These are phyloP conservation scores for Beroe ovata DNA, from an alignment of 37 sponge, comb jelly and placozoan genomes.

Conservation along the genomic window DNA sequence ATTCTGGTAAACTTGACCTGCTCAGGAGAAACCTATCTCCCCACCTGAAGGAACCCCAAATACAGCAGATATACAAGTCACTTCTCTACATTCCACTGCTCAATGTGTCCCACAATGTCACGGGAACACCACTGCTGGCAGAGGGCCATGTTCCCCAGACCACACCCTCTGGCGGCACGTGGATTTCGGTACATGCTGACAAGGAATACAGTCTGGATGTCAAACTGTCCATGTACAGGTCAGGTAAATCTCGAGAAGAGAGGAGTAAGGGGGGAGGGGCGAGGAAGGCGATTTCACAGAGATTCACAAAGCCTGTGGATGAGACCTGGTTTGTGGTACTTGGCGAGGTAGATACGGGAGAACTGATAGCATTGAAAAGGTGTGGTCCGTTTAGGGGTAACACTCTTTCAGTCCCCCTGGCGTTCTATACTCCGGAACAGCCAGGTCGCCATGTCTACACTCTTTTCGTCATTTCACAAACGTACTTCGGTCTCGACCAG, in stretches of 20 bases:
- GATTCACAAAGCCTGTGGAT: constrained; percentile 87
- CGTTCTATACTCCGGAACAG: constrained; percentile 75
- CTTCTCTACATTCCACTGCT: neutral
- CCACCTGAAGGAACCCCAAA: neutral
- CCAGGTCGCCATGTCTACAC: constrained; percentile 78
- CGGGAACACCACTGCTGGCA: neutral
- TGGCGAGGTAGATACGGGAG: constrained; percentile 79
- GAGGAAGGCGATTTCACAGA: constrained; percentile 69
- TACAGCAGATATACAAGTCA: constrained; percentile 1
- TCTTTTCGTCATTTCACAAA: constrained; percentile 86
- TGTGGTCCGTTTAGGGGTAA: constrained; percentile 72
- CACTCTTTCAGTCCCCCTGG: constrained; percentile 71
- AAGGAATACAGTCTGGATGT: constrained; percentile 43
- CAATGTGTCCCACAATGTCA: neutral
- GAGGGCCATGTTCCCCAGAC: neutral
- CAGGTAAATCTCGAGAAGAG: neutral
- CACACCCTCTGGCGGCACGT: constrained; percentile 39
- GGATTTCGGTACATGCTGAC: constrained; percentile 3
- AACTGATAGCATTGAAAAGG: constrained; percentile 89
- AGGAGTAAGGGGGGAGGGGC: neutral
- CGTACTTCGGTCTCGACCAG: constrained; percentile 82
- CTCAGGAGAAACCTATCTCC: neutral
- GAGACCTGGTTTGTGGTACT: constrained; percentile 95
- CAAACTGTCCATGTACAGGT: neutral
- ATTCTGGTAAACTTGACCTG: neutral